Percentiles rank a stretch among this genome's conserved stretches.
phyloP scores from a whole-genome alignment of 2,113 vertebrate genomes.

The Rhadina sibilatrix region DNA sequence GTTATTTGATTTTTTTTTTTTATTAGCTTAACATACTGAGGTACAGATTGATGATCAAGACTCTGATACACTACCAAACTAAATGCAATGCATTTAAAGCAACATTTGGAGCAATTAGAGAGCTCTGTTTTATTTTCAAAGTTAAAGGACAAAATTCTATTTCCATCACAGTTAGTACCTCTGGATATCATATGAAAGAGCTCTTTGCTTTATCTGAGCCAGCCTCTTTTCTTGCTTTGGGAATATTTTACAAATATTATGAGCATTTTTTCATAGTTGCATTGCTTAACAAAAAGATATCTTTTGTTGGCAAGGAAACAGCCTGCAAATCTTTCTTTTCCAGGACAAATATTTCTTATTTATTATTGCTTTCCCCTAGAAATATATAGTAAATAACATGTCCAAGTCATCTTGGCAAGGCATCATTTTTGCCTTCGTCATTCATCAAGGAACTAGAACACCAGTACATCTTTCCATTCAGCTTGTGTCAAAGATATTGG shows the following conservation, averaged over 20 bases:
- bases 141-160: not conserved
- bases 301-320: not conserved
- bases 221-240: not conserved
- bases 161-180: not conserved
- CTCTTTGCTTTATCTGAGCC: not conserved
- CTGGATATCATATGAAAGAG: not conserved
- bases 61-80: not conserved
- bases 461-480: not conserved
- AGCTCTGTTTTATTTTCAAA: not conserved
- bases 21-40: not conserved
- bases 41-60: not conserved
- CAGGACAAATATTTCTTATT: not conserved
- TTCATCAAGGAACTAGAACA: not conserved
- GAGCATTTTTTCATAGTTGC: not conserved
- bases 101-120: not conserved
- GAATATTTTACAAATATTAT: not conserved
- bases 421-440: not conserved
- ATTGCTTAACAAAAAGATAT: not conserved
- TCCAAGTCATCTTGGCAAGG: not conserved
- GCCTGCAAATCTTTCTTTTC: not conserved
- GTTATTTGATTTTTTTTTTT: not conserved
- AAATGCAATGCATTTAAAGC: not conserved
- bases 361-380: not conserved
- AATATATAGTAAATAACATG: not conserved
- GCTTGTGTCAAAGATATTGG: constrained; percentile 22